Base-by-base conservation (phyloP, 2,797 vertebrate species). In the Triplophysa yarkandensis region DNA sequence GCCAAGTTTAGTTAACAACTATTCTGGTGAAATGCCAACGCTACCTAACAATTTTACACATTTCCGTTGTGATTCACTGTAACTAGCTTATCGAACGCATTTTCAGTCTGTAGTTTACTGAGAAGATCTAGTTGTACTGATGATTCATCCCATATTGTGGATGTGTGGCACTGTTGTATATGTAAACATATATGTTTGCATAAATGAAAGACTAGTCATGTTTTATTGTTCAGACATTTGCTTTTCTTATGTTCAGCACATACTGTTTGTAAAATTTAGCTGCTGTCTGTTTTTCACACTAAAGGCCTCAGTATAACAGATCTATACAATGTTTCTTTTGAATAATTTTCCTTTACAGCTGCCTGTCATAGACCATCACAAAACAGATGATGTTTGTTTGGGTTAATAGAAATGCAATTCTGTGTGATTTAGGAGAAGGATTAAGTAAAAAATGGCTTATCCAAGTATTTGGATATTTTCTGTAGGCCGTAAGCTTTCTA, bases 121-220 rank as follows among this genome's bases (percentile, higher is more conserved):
- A 25, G 36, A 0, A 1, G 39, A 23, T 55, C 21, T 71, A 30
- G 30, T 27, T 62, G 5, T 43, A 32, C 36, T 54, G 48, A 73
- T 55, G 6, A 55, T 64, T 41, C 58, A 50, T 75, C 73, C 73
- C 72, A 67, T 74, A 74, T 66, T 74, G 63, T 28, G 63, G 72
- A 67, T 74, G 25, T 65, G 52, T 46, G 34, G 46, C n/a, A 44
- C 34, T 44, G n/a, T 46, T 55, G 32, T 39, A 19, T 4, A 28
- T 63, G 44, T 62, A 65, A 55, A 44, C 27, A 1, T 17, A 23
- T 58, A 6, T 1, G 30, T 62, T 60, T 34, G 43, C 34, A 6
- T 62, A 1, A 50, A 14, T 72, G 23, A 54, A 28, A 62, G 55
- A 57, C 55, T 32, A 30, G 0, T 4, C 19, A 27, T 34, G 28